A percentile compares a stretch with the other conserved stretches of the same genome.
Conservation (phyloP, 2,888 invertebrate genomes). For the Nipponacmea schrenckii region DNA sequence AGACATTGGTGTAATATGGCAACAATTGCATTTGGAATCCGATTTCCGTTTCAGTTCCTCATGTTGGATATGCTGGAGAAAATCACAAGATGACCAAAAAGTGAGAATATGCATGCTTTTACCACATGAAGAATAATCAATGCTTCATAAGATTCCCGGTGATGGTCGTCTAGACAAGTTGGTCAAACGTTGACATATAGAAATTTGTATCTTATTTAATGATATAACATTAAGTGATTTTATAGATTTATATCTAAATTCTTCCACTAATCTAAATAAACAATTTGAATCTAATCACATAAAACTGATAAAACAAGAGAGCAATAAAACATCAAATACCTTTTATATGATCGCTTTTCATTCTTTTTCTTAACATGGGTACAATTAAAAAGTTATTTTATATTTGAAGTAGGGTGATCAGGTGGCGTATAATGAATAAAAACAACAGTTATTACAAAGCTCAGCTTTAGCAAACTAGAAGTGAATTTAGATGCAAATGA, state of each 20-base stretch:
- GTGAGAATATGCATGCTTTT: no score
- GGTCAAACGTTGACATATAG: no score
- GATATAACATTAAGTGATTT: slow-evolving; percentile 1
- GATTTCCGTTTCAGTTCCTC: no score
- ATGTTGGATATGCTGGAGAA: no score
- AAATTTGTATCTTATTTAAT: background rate
- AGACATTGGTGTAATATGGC: no score
- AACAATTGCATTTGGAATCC: no score
- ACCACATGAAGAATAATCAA: no score
- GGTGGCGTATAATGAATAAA: slow-evolving; percentile 18
- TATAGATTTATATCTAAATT: background rate
- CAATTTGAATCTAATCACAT: slow-evolving; percentile 9
- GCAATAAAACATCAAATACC: slow-evolving; percentile 7
- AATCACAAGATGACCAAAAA: no score
- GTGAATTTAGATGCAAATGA: slow-evolving; percentile 28
- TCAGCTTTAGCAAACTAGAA: slow-evolving; percentile 11
- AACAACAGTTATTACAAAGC: slow-evolving; percentile 16
- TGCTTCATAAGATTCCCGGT: no score
- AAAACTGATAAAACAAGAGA: background rate
- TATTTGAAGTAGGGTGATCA: slow-evolving; percentile 11
- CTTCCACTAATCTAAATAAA: slow-evolving; percentile 4
- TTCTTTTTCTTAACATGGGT: background rate
- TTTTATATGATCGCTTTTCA: background rate
- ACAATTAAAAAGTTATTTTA: slow-evolving; percentile 8
- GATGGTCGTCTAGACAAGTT: no score